Evolutionary conservation across 2,888 invertebrate genomes (phyloP).

Genomic region (Margaritifera margaritifera): DNA sequence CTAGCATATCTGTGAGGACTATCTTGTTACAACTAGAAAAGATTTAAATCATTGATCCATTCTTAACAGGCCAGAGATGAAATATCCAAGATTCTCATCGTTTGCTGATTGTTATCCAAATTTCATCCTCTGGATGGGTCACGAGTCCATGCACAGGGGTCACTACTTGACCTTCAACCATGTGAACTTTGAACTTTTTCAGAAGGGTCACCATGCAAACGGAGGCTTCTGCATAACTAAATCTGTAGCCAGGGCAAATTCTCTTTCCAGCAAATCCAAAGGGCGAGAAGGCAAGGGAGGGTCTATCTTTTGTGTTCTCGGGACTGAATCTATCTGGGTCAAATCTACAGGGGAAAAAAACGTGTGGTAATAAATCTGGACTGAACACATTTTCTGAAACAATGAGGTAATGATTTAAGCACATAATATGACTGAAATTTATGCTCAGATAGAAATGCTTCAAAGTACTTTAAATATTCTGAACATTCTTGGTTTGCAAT

Average conservation of each 20-base stretch:
- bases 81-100: slow-evolving; percentile 21
- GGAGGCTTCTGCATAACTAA: slow-evolving; percentile 61
- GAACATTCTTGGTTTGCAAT: too few species aligned
- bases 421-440: too few species aligned
- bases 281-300: slow-evolving; percentile 64
- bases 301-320: slow-evolving; percentile 51
- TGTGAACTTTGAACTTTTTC: slow-evolving; percentile 58
- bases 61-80: background rate
- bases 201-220: slow-evolving; percentile 60
- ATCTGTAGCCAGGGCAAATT: slow-evolving; percentile 60
- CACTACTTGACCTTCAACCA: slow-evolving; percentile 69
- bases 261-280: slow-evolving; percentile 73
- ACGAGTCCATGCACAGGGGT: slow-evolving; percentile 67
- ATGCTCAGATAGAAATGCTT: too few species aligned
- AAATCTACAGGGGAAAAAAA: slow-evolving; percentile 56
- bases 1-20: too few species aligned
- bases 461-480: too few species aligned
- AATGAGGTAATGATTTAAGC: background rate
- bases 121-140: slow-evolving; percentile 70
- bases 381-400: background rate
- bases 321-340: slow-evolving; percentile 68
- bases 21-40: too few species aligned
- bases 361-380: background rate
- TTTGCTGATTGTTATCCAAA: slow-evolving; percentile 67
- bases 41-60: too few species aligned